Conservation (phyloP, 2,888 invertebrate genomes). For the Lathronympha strigana region DNA sequence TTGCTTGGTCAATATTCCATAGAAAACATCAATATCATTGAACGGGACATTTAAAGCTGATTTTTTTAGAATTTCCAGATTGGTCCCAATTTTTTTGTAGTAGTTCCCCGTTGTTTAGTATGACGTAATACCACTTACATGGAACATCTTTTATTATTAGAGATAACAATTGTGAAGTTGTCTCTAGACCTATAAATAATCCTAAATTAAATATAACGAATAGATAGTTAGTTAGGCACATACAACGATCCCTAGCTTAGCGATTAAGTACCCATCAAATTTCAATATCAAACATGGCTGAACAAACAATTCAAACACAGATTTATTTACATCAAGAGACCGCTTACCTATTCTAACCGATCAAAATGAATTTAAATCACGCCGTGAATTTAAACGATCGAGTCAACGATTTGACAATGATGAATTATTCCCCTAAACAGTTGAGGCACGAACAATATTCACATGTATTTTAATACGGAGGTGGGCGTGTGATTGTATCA, state of each 20-base stretch:
- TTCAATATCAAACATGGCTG: conserved; percentile 16
- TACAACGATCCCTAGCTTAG: neutral
- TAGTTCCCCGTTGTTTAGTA: no score
- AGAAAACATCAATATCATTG: no score
- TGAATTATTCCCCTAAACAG: conserved; percentile 69
- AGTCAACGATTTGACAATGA: conserved; percentile 74
- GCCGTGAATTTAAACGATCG: conserved; percentile 65
- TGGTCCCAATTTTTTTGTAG: no score
- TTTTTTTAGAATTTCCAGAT: no score
- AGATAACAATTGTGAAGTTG: no score
- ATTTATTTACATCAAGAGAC: conserved; percentile 30
- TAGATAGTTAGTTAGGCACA: neutral
- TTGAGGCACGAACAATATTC: conserved; percentile 54
- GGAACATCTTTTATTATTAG: no score
- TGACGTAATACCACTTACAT: no score
- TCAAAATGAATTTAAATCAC: conserved; percentile 45
- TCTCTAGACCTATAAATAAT: no score
- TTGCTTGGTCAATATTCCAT: no score
- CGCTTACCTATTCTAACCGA: conserved; percentile 36
- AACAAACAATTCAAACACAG: conserved; percentile 17
- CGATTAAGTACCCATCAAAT: conserved; percentile 12
- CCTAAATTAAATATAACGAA: no score
- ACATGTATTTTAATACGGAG: conserved; percentile 61
- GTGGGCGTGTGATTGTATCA: conserved; percentile 65
- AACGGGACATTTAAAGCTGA: no score